These are phyloP conservation scores for Hemiscyllium ocellatum DNA, from an alignment of 2,113 vertebrate species.

Conservation along the genomic window DNA sequence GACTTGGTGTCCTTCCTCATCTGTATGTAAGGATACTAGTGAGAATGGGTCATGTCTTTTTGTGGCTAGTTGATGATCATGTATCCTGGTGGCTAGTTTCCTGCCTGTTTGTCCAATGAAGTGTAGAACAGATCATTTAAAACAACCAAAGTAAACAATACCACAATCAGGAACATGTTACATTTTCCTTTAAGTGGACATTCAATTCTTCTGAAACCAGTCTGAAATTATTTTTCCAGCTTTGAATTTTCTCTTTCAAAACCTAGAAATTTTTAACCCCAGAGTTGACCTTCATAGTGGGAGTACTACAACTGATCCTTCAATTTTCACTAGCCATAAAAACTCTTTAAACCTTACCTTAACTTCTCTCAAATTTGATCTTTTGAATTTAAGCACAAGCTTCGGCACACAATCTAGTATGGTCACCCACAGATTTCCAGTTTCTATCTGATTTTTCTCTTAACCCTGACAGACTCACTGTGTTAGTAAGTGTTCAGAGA, in stretches of 20 bases:
- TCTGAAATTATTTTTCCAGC: not conserved
- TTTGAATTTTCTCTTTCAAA: not conserved
- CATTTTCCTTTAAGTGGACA: not conserved
- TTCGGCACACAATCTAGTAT: not conserved
- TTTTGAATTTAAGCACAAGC: not conserved
- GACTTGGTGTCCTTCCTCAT: too few relatives aligned
- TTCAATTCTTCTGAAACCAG: not conserved
- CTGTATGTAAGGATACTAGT: too few relatives aligned
- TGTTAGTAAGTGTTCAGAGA: not conserved
- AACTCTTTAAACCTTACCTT: not conserved
- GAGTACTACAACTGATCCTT: not conserved
- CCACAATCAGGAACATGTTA: not conserved
- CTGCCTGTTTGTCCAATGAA: too few relatives aligned
- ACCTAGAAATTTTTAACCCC: not conserved
- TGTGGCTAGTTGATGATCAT: too few relatives aligned
- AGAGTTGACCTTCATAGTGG: not conserved
- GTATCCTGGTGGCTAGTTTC: too few relatives aligned
- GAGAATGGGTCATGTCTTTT: too few relatives aligned
- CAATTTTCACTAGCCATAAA: not conserved
- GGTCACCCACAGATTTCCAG: not conserved
- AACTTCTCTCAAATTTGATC: not conserved
- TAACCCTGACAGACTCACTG: not conserved
- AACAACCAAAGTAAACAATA: not conserved
- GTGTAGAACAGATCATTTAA: not conserved
- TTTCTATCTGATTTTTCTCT: not conserved